phyloP scores from a whole-genome alignment of 2,113 vertebrate species.

The Chloebia gouldiae region DNA sequence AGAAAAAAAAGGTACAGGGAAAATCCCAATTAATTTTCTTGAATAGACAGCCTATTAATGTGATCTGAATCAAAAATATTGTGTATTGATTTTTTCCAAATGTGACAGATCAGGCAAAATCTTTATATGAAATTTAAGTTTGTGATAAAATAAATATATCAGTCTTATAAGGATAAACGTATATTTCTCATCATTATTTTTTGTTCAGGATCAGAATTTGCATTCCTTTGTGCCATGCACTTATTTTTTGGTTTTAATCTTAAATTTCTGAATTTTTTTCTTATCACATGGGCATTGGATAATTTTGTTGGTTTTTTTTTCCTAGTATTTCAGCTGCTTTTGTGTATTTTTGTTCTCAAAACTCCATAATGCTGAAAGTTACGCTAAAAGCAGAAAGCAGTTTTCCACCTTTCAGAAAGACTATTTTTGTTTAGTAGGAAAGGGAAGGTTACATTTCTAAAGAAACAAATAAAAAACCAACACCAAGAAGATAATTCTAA shows the following conservation, averaged over 20 bases:
- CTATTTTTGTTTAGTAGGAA: neutral
- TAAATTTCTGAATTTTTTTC: neutral
- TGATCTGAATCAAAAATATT: neutral
- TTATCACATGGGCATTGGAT: neutral
- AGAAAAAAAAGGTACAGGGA: neutral
- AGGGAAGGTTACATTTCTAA: neutral
- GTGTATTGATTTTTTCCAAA: neutral
- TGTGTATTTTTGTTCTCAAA: neutral
- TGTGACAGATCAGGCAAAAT: neutral
- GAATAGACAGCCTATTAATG: neutral
- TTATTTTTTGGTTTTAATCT: neutral
- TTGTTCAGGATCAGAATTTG: neutral
- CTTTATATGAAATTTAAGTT: neutral
- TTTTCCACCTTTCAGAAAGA: neutral
- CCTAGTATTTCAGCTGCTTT: neutral
- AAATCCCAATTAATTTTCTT: conserved; percentile 24
- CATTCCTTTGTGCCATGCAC: neutral
- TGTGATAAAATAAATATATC: neutral
- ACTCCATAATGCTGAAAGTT: neutral
- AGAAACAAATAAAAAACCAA: neutral
- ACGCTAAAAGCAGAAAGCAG: neutral
- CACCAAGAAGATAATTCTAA: neutral
- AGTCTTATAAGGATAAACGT: rapidly evolving
- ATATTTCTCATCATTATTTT: neutral
- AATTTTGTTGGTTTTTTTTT: neutral